Base-by-base conservation (phyloP, 2,113 vertebrate species). In the Cygnus buccinator region DNA sequence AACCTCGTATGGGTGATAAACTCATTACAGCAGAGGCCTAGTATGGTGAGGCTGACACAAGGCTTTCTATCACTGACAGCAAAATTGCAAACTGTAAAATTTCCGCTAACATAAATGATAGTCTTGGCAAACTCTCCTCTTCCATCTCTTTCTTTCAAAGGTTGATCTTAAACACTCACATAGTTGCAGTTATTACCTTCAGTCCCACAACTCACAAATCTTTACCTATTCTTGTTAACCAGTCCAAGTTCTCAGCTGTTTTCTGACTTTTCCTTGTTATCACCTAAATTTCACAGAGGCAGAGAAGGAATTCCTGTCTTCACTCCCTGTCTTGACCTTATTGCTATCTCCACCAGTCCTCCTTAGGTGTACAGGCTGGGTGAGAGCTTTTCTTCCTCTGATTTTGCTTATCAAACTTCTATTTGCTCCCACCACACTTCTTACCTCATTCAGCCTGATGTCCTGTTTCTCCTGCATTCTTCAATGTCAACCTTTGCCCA, bases 31-130 rank as follows among this genome's bases (percentile, higher is more conserved):
- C 82, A 94, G 77, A 85, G 78, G 39, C 63, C 63, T 59, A 82
- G 86, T 46, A 81, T 78, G 50, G 74, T 6, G 5, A 89, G 39
- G 33, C 41, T 95, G 86, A 96, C 73, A 62, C 65, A 68, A 87
- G 25, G 65, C 54, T 87, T 95, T 97, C 90, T 96, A 65, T 96
- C 93, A 93, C 57, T 96, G 87, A 95, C 93, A 95, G 90, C 76
- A 95, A 94, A 95, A 96, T 76, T 91, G 88, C 68, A 84, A 89
- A 82, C 65, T 78, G 52, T 93, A 89, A 96, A 94, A 96, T 70
- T 84, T 96, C 41, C 0, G 0, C 79, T 84, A 50, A 90, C 57
- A 89, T 83, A 93, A 97, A 59, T 28, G 4, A 97, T 85, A 71
- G 39, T 79, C 84, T 92, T 91, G 74, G 94, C 84, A 92, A n/a